Conservation (phyloP, 2,888 invertebrate species). For the Lepidochrysops patricia region DNA sequence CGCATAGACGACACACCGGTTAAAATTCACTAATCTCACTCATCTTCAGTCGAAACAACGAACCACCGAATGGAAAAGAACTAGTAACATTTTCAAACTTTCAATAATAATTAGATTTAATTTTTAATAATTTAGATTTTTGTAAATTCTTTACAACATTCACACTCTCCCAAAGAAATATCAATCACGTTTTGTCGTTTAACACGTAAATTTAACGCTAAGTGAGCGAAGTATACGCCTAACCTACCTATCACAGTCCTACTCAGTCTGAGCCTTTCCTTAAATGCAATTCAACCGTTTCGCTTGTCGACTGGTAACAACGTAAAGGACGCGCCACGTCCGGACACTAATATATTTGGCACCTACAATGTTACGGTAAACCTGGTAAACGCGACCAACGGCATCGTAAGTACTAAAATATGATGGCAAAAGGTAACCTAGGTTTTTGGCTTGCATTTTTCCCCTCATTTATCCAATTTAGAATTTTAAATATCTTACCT, state of each 20-base stretch:
- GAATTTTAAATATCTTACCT: conserved; percentile 33
- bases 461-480: conserved; percentile 36
- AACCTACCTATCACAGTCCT: conserved; percentile 74
- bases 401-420: conserved; percentile 48
- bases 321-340: conserved; percentile 51
- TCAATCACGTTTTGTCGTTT: conserved; percentile 40
- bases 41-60: conserved; percentile 57
- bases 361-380: conserved; percentile 52
- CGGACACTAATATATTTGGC: conserved; percentile 60
- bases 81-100: conserved; percentile 10
- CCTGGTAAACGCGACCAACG: conserved; percentile 36
- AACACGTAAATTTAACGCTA: conserved; percentile 59
- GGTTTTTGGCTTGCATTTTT: conserved; percentile 65
- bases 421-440: conserved; percentile 72
- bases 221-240: conserved; percentile 66
- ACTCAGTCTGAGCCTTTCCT: conserved; percentile 73
- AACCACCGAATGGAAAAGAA: conserved; percentile 22
- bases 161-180: conserved; percentile 40
- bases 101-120: background rate
- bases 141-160: conserved; percentile 32
- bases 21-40: conserved; percentile 67
- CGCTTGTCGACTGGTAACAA: conserved; percentile 68
- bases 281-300: conserved; percentile 67
- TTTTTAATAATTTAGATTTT: conserved; percentile 4
- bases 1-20: conserved; percentile 50